Evolutionary conservation across 2,888 invertebrate genomes (phyloP).

Genomic region (Synanthedon myopaeformis): DNA sequence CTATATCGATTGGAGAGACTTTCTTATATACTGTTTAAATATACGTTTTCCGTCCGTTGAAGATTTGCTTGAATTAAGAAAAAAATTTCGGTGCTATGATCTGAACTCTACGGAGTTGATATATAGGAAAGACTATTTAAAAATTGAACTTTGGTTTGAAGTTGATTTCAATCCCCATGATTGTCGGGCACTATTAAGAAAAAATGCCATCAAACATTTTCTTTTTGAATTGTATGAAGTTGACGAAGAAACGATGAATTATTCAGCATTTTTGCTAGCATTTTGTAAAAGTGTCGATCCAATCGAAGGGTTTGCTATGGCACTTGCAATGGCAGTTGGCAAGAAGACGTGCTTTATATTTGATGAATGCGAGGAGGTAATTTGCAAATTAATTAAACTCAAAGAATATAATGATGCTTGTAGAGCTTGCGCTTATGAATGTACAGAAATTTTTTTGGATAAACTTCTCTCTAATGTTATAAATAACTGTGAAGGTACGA

Average conservation of each 20-base stretch:
- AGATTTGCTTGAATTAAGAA: conserved; percentile 63
- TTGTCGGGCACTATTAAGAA: conserved; percentile 28
- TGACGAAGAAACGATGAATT: conserved; percentile 62
- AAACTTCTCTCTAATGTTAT: conserved; percentile 36
- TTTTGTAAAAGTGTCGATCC: conserved; percentile 72
- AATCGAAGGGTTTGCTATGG: conserved; percentile 67
- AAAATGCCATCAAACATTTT: conserved; percentile 61
- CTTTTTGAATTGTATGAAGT: conserved; percentile 69
- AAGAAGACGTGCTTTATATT: conserved; percentile 58
- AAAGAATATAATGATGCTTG: conserved; percentile 49
- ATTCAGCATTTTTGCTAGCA: conserved; percentile 72
- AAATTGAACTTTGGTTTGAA: conserved; percentile 50
- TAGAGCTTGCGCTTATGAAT: conserved; percentile 40
- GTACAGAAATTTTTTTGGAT: conserved; percentile 38
- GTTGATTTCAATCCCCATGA: conserved; percentile 31
- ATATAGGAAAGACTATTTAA: conserved; percentile 34
- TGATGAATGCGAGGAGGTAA: conserved; percentile 59
- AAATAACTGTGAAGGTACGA: conserved; percentile 41
- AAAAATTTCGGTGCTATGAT: conserved; percentile 61
- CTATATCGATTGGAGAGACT: conserved; percentile 76
- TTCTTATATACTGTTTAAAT: conserved; percentile 71
- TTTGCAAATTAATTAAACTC: conserved; percentile 41
- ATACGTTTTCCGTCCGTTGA: conserved; percentile 65
- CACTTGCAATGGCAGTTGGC: conserved; percentile 68
- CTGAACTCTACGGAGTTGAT: conserved; percentile 39